A percentile compares a stretch with the other conserved stretches of the same genome.
phyloP scores from a whole-genome alignment of 2,113 vertebrate genomes.

The Bolborhynchus lineola region DNA sequence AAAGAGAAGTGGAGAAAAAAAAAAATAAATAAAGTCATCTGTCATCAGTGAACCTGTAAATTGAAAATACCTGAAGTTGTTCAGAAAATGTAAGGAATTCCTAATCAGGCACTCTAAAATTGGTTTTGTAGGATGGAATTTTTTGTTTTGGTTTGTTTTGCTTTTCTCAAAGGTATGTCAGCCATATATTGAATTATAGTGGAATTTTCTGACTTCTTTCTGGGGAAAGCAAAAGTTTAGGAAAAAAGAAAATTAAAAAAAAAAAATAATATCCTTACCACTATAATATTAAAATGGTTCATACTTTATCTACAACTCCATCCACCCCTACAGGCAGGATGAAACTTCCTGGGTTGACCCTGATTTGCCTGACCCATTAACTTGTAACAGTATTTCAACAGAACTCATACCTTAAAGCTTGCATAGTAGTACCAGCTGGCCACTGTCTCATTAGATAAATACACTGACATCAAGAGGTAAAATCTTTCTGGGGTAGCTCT shows the following conservation, averaged over 20 bases:
- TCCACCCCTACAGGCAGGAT: not conserved
- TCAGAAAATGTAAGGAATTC: not conserved
- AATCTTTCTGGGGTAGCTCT: not conserved
- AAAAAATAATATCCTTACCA: not conserved
- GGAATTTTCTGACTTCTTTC: not conserved
- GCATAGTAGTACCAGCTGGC: not conserved
- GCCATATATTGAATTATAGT: not conserved
- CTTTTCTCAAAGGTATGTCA: not conserved
- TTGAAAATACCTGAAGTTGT: slow-evolving; percentile 12
- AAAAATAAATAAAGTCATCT: slow-evolving; percentile 11
- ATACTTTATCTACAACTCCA: not conserved
- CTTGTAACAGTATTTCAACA: not conserved
- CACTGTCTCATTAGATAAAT: not conserved
- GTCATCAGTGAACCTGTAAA: slow-evolving; percentile 35
- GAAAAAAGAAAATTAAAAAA: not conserved
- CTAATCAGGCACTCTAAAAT: not conserved
- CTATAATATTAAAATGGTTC: not conserved
- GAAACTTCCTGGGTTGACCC: not conserved
- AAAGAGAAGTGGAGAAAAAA: not conserved
- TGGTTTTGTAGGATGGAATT: accelerated
- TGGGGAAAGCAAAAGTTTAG: not conserved
- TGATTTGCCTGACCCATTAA: not conserved
- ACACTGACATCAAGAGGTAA: not conserved
- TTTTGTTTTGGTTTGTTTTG: not conserved
- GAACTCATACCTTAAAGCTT: not conserved